Conservation (phyloP, 2,797 vertebrate species). For the Notoglanidium macrostoma region DNA sequence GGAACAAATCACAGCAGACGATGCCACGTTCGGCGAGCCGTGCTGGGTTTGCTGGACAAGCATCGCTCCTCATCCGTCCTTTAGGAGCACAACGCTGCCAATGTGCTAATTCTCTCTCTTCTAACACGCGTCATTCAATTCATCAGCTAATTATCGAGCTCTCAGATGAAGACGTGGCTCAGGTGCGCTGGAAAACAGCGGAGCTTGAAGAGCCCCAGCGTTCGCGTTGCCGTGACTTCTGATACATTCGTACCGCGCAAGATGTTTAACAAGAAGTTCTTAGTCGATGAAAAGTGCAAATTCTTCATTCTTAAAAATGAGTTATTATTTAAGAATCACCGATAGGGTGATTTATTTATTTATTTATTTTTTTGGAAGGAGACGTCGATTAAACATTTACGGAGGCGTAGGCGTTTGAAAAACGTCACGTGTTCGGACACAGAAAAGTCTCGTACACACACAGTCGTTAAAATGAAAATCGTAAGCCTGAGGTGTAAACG, state of each 20-base stretch:
- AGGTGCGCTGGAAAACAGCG: not conserved
- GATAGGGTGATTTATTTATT: not conserved
- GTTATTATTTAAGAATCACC: not conserved
- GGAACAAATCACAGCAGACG: slow-evolving; percentile 1
- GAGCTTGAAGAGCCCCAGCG: not conserved
- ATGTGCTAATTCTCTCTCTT: not conserved
- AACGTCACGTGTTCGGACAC: not conserved
- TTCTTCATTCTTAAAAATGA: too few relatives aligned
- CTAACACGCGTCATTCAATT: not conserved
- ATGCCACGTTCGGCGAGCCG: not conserved
- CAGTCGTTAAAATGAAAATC: not conserved
- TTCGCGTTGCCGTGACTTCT: not conserved
- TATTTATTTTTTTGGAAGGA: not conserved
- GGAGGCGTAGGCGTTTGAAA: not conserved
- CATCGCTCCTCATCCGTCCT: not conserved
- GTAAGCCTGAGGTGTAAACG: not conserved
- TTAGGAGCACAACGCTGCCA: not conserved
- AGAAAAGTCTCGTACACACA: not conserved
- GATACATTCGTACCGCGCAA: not conserved
- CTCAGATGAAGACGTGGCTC: not conserved
- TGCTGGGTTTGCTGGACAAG: slow-evolving; percentile 25
- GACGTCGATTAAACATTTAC: not conserved
- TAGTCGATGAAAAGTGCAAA: not conserved
- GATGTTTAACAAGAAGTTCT: not conserved
- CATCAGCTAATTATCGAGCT: not conserved